Percentiles rank a stretch among this genome's conserved stretches.
phyloP scores from a whole-genome alignment of 2,797 vertebrate genomes.

The Clarias laeviceps region DNA sequence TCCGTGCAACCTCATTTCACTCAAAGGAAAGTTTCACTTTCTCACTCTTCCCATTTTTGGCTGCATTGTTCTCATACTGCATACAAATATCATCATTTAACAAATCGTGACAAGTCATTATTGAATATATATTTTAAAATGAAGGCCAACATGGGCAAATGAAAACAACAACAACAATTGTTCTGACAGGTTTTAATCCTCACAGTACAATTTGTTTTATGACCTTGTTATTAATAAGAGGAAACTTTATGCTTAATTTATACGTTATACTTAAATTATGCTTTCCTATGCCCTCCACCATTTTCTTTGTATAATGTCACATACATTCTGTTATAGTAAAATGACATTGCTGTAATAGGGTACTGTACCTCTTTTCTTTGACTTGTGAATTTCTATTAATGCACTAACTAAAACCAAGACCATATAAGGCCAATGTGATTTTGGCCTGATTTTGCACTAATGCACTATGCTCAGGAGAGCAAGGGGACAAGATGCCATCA shows the following conservation, averaged over 20 bases:
- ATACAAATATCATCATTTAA: neutral
- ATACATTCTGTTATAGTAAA: slow-evolving; percentile 27
- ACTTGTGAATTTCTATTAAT: slow-evolving; percentile 40
- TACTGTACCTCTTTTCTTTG: slow-evolving; percentile 39
- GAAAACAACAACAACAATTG: neutral
- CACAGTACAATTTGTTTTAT: neutral
- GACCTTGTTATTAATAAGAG: neutral
- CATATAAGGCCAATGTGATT: neutral
- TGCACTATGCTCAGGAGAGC: neutral
- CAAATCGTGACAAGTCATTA: neutral
- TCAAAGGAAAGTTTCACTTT: neutral
- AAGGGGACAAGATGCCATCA: neutral
- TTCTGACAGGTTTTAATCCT: neutral
- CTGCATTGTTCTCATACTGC: neutral
- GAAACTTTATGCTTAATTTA: neutral
- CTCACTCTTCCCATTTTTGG: neutral
- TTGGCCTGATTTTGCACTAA: neutral
- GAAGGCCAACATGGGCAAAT: neutral
- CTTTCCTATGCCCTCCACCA: neutral
- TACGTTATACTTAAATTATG: no score
- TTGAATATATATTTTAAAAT: neutral
- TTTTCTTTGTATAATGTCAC: neutral
- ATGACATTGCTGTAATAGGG: slow-evolving; percentile 47
- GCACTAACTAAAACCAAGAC: slow-evolving; percentile 6
- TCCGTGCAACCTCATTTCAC: neutral